Conservation (phyloP, 2,797 vertebrate genomes). For the Typhlichthys subterraneus region DNA sequence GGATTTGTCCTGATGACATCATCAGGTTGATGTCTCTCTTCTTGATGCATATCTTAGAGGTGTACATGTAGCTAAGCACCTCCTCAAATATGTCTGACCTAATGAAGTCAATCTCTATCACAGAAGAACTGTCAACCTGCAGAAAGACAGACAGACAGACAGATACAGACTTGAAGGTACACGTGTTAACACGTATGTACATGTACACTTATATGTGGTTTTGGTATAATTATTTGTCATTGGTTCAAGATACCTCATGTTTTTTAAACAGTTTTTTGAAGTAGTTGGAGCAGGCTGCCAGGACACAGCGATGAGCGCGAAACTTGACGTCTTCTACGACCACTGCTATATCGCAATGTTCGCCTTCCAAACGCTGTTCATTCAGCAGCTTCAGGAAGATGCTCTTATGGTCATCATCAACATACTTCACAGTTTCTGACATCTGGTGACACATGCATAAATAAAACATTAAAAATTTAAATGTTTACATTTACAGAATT, state of each 20-base stretch:
- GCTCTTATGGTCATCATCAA: slow-evolving; percentile 96
- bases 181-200: not conserved
- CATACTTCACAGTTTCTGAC: slow-evolving; percentile 97
- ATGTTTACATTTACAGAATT: too few relatives aligned
- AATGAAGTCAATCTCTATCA: slow-evolving; percentile 98
- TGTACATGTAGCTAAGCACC: slow-evolving; percentile 98
- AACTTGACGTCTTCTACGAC: slow-evolving; percentile 98
- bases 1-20: slow-evolving; percentile 98
- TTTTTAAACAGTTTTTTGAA: slow-evolving; percentile 99
- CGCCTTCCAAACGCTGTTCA: slow-evolving; percentile 94
- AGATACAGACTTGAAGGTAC: slow-evolving; percentile 6
- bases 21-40: slow-evolving; percentile 96
- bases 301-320: slow-evolving; percentile 93
- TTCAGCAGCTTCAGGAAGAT: slow-evolving; percentile 96
- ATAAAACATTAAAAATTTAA: too few relatives aligned
- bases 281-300: slow-evolving; percentile 97
- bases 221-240: not conserved
- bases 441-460: slow-evolving; percentile 72
- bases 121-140: slow-evolving; percentile 91
- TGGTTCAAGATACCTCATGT: slow-evolving; percentile 80
- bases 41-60: slow-evolving; percentile 93
- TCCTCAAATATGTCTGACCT: slow-evolving; percentile 97
- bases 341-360: slow-evolving; percentile 97
- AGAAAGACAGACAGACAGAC: not conserved
- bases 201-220: not conserved